phyloP scores from a whole-genome alignment of 2,888 invertebrate species.

The Craniophora ligustri region DNA sequence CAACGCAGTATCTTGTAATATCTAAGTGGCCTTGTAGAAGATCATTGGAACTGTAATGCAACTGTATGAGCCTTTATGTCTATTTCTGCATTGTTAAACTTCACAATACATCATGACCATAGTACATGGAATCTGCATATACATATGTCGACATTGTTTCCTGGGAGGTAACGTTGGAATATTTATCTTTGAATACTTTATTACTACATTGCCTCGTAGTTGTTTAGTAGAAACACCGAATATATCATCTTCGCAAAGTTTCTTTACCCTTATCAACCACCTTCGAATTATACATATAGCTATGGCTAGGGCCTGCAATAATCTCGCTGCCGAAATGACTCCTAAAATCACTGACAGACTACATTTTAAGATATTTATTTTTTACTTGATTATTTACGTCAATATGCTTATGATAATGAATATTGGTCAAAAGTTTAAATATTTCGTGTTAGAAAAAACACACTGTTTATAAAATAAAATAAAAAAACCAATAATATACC shows the following conservation, averaged over 20 bases:
- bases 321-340: no score
- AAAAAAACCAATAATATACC: neutral
- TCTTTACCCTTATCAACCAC: neutral
- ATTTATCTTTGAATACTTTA: neutral
- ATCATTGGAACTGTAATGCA: constrained; percentile 32
- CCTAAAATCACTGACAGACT: no score
- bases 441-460: neutral
- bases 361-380: no score
- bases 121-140: constrained; percentile 7
- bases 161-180: neutral
- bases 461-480: neutral
- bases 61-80: constrained; percentile 29
- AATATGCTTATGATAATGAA: no score
- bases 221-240: neutral
- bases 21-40: constrained; percentile 19
- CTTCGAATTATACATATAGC: no score
- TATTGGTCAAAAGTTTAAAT: no score
- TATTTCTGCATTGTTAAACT: constrained; percentile 25
- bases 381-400: no score
- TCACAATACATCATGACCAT: constrained; percentile 10
- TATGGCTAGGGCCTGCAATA: no score
- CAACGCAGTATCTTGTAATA: neutral
- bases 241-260: neutral
- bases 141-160: constrained; percentile 16
- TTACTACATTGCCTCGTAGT: neutral